Conservation (phyloP, 37 sponge, comb jelly and placozoan genomes). For the Axinella damicornis region DNA sequence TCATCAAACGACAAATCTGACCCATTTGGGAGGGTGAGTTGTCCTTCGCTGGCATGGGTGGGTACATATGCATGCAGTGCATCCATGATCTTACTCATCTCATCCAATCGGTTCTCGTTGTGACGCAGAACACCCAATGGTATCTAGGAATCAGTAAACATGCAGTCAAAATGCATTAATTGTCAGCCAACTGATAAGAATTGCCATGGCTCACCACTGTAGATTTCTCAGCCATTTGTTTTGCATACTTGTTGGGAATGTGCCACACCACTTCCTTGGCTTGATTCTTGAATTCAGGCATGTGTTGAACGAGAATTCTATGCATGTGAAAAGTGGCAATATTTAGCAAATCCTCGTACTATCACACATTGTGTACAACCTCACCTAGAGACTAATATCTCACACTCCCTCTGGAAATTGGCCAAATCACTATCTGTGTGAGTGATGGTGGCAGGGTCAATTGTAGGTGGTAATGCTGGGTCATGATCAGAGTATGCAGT, state of each 20-base stretch:
- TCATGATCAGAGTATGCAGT: neutral
- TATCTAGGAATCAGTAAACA: too few relatives aligned
- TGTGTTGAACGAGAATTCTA: constrained; percentile 11
- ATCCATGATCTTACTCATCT: constrained; percentile 29
- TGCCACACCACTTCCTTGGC: constrained; percentile 2
- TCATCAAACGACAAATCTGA: neutral
- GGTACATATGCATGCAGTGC: constrained; percentile 19
- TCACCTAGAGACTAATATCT: too few relatives aligned
- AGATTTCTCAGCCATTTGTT: constrained; percentile 22
- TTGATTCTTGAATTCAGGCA: constrained; percentile 13
- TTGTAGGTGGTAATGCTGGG: neutral
- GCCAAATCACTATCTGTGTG: constrained; percentile 1
- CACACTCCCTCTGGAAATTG: too few relatives aligned
- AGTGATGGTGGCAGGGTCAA: neutral
- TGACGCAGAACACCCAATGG: constrained; percentile 37
- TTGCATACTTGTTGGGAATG: constrained; percentile 27
- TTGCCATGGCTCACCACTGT: neutral
- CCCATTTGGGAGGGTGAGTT: constrained; percentile 15
- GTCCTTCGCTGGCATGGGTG: neutral
- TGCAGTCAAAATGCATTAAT: too few relatives aligned
- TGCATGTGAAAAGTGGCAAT: neutral
- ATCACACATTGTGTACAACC: too few relatives aligned
- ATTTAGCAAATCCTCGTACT: too few relatives aligned
- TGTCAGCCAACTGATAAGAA: neutral
- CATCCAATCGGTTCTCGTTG: constrained; percentile 51